These are phyloP conservation scores for Aplocera efformata DNA, from an alignment of 2,888 invertebrate species.

Conservation along the genomic window DNA sequence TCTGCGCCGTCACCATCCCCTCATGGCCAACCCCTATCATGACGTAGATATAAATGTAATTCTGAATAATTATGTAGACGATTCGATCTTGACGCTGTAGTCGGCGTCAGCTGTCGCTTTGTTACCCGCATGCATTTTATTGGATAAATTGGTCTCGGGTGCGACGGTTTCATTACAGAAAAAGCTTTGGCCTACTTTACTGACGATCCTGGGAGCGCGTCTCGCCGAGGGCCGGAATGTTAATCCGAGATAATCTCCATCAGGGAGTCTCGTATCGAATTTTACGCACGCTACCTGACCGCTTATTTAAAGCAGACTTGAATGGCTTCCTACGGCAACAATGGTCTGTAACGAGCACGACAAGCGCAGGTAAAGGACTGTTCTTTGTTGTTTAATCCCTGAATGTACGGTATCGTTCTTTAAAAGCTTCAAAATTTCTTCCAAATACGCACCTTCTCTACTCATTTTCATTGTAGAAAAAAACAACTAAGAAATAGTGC, in stretches of 20 bases:
- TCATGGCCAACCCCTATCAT: conserved; percentile 27
- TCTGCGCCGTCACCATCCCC: conserved; percentile 14
- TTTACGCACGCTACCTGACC: conserved; percentile 75
- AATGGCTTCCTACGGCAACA: conserved; percentile 67
- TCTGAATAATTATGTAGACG: conserved; percentile 60
- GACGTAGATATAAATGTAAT: conserved; percentile 49
- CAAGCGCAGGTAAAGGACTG: conserved; percentile 59
- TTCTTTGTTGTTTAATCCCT: conserved; percentile 41
- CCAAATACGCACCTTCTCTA: conserved; percentile 7
- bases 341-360: conserved; percentile 49
- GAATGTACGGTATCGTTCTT: conserved; percentile 23
- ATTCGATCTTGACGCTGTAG: conserved; percentile 36
- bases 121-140: conserved; percentile 73
- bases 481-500: background rate
- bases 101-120: conserved; percentile 40
- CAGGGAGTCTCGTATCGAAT: conserved; percentile 61
- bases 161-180: conserved; percentile 54
- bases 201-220: conserved; percentile 45
- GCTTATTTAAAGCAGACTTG: conserved; percentile 59
- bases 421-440: conserved; percentile 16
- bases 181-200: conserved; percentile 55
- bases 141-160: conserved; percentile 64
- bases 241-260: conserved; percentile 73
- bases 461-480: background rate
- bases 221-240: conserved; percentile 60